Percentiles rank a stretch among this genome's conserved stretches.
phyloP scores from a whole-genome alignment of 1,140 invertebrate genomes.

The Ips nitidus region DNA sequence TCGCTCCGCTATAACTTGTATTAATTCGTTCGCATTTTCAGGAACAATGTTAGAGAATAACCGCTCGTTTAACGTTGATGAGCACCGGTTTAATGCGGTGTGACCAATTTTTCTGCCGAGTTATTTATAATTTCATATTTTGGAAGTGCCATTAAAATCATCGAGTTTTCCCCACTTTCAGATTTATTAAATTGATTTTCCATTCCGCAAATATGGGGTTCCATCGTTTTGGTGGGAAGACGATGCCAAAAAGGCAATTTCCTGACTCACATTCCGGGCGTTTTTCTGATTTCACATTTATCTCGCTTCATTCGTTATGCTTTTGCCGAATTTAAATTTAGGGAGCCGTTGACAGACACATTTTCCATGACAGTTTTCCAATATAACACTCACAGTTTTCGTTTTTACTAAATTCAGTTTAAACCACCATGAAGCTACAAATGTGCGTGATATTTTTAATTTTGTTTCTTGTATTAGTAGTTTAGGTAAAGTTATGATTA shows the following conservation, averaged over 20 bases:
- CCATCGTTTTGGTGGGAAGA: not conserved
- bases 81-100: too few relatives aligned
- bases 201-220: not conserved
- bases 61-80: too few relatives aligned
- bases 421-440: too few relatives aligned
- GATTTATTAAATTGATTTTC: constrained; percentile 1
- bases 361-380: constrained; percentile 8
- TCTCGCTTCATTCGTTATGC: constrained; percentile 18
- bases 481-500: too few relatives aligned
- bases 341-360: not conserved
- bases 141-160: too few relatives aligned
- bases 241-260: constrained; percentile 11
- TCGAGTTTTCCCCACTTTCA: too few relatives aligned
- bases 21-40: not conserved
- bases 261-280: not conserved
- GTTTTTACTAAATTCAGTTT: too few relatives aligned
- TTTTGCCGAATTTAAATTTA: constrained; percentile 11
- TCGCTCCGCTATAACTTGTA: not conserved
- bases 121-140: too few relatives aligned
- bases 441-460: too few relatives aligned
- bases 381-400: not conserved
- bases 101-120: too few relatives aligned
- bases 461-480: too few relatives aligned
- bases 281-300: constrained; percentile 17
- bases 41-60: not conserved